Conservation (phyloP, 30 jellyfish, hydroid and myxozoan species). For the Hydractinia symbiolongicarpus region DNA sequence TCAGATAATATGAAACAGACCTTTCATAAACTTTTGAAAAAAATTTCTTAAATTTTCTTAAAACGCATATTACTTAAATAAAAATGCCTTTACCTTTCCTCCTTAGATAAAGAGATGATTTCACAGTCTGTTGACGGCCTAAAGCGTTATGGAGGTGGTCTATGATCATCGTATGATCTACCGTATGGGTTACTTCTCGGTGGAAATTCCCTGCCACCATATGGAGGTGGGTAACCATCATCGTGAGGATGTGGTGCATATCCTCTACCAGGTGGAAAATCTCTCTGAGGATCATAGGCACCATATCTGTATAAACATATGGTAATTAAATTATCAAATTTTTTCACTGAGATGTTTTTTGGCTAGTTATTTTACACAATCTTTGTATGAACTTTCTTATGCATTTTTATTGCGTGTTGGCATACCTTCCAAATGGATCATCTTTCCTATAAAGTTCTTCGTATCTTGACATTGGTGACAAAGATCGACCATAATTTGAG, state of each 20-base stretch:
- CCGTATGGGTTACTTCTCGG: constrained; percentile 38
- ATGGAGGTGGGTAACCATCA: constrained; percentile 17
- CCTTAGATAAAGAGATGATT: constrained; percentile 52
- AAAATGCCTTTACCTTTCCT: constrained; percentile 47
- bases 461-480: constrained; percentile 83
- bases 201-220: constrained; percentile 31
- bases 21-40: no score
- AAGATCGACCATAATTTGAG: constrained; percentile 30
- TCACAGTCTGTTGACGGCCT: constrained; percentile 81
- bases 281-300: constrained; percentile 34
- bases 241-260: constrained; percentile 14
- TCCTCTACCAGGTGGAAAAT: constrained; percentile 15
- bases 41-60: background rate
- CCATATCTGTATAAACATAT: no score
- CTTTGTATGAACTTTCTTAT: no score
- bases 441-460: constrained; percentile 56
- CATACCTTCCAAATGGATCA: constrained; percentile 39
- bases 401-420: no score
- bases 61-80: background rate
- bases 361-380: no score
- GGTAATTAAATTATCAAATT: no score
- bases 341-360: constrained; percentile 14
- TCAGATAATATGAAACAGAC: no score
- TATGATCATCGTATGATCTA: constrained; percentile 10
- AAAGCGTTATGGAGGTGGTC: constrained; percentile 37